Evolutionary conservation across 2,113 vertebrate species (phyloP), one percentile per base, ranked within the genome.

Genomic region (Trematomus loennbergii): DNA sequence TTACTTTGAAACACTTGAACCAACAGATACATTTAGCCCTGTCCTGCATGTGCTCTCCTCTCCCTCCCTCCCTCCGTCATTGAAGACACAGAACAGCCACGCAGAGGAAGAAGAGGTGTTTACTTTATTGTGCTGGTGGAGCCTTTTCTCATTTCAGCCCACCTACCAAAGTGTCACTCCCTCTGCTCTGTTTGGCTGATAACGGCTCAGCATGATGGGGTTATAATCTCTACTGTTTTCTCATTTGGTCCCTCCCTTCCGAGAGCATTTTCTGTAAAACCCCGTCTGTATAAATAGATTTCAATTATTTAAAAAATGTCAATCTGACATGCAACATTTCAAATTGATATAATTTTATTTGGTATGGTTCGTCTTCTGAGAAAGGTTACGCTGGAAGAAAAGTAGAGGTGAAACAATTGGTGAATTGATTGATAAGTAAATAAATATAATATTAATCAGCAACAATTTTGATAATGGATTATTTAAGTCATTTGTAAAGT

Each of bases 1-100:
- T 11, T 53, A 59, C 15, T 57, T n/a, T 29, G 33, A 79, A 78
- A 82, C 71, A 70, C 74, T 81, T 87, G 5, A 69, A 40, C 58
- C 33, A 66, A 50, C 63, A 75, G 12, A 80, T 50, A 57, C 69
- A 67, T 36, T 69, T 10, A 58, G 36, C 36, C 36, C 36, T 40
- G 33, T 64, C 33, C 54, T 48, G 22, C 15, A 18, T 29, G 2
- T 52, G 45, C 33, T 59, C 59, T 64, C 36, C 61, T 59, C 33
- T 53, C 33, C 16, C 33, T 77, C 59, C 46, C 7, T 58, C 5
- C 8, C 7, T 58, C 5, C 8, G 52, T 46, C 48, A 52, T 64
- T 58, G 63, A 20, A 76, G 29, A 77, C 5, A 58, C 10, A 20
- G 46, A 70, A 59, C 13, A 55, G 25, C 36, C 25, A 16, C 1